Base-by-base conservation (phyloP, 1,140 invertebrate species). In the Nomia melanderi region DNA sequence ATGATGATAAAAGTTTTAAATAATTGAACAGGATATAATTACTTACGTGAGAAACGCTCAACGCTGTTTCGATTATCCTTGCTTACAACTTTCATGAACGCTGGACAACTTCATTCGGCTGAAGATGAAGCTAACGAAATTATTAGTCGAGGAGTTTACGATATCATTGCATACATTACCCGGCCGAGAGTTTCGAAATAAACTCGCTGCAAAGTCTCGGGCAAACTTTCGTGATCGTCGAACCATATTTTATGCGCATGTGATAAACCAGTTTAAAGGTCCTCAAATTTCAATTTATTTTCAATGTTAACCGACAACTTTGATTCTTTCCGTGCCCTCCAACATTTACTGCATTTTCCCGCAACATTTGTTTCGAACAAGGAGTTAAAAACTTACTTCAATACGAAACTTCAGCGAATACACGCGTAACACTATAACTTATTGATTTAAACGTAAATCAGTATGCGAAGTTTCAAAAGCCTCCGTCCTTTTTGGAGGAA, bases 121-220 rank as follows among this genome's bases (percentile, higher is more conserved):
- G 33, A 33, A 56, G 50, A 56, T 69, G 39, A 36, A 54, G 50
- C 53, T n/a, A 69, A 69, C 50, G 31, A 56, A 56, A 56, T 69
- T 56, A 56, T 69, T 69, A 56, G 66, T 56, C 50, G 20, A 69
- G 66, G 17, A 69, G 33, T 50, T 69, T 69, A 39, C 50, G 5
- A 23, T 69, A 56, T 69, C 66, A 8, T 39, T 39, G 66, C 66
- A 56, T 56, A 56, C 23, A 29, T 69, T 69, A 69, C 6, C 23
- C 3, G 17, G 31, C 5, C 0, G 31, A 31, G 8, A 8, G 33
- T 69, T 67, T 8, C 33, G 11, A 56, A 39, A 29, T 39, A 50
- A 69, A 56, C 65, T 27, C 31, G 65, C 9, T 4, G 17, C 31
- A 20, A 56, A 56, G 14, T 69, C 54, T 27, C 50, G n/a, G n/a